Conservation (phyloP, 1,140 invertebrate species). For the Cotesia vestalis region DNA sequence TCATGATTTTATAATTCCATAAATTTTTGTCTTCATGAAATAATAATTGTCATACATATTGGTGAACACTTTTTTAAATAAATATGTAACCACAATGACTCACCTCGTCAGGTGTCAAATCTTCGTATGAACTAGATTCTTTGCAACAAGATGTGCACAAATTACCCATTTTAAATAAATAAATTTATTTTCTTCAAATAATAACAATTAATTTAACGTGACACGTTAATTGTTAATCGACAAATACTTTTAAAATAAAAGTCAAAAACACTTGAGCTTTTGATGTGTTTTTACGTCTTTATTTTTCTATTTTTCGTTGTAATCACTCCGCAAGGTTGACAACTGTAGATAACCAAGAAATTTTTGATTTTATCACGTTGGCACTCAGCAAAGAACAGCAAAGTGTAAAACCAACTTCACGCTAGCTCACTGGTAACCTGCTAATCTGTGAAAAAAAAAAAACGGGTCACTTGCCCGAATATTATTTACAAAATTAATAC, state of each 20-base stretch:
- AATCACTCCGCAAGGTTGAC: neutral
- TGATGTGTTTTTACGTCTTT: too few species aligned
- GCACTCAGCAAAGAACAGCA: too few species aligned
- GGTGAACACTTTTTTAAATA: slow-evolving; percentile 15
- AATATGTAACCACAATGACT: slow-evolving; percentile 38
- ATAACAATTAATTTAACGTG: neutral
- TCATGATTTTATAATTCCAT: too few species aligned
- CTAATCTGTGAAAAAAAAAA: too few species aligned
- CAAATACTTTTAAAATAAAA: too few species aligned
- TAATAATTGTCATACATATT: slow-evolving; percentile 1
- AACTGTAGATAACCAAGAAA: too few species aligned
- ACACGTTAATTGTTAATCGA: neutral
- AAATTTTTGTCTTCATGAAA: neutral
- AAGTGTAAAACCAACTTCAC: too few species aligned
- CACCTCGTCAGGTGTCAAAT: slow-evolving; percentile 53
- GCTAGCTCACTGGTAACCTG: too few species aligned
- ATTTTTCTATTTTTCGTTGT: too few species aligned
- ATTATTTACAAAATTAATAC: neutral
- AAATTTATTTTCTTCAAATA: neutral
- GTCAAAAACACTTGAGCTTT: too few species aligned
- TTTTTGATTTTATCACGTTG: neutral
- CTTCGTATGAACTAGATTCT: slow-evolving; percentile 47
- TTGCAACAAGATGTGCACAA: slow-evolving; percentile 46
- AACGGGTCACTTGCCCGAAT: too few species aligned
- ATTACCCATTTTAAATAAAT: slow-evolving; percentile 44